A percentile compares a stretch with the other conserved stretches of the same genome.
Evolutionary conservation across 2,113 vertebrate genomes (phyloP).

Genomic region (Triplophysa dalaica): DNA sequence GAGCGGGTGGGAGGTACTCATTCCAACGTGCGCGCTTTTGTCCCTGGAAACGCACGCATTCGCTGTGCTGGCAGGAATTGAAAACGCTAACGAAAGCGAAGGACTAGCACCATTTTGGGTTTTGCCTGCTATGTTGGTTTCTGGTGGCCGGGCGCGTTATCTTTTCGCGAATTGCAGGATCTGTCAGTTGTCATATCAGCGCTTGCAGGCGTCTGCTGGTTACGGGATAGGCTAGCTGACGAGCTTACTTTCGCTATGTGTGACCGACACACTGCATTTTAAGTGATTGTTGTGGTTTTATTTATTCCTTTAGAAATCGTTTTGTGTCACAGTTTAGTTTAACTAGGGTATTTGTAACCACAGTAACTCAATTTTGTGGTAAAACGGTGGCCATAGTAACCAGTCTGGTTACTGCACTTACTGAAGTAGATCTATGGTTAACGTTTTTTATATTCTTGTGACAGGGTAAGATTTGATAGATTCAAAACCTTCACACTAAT

Average conservation of each 20-base stretch:
- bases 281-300: not conserved
- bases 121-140: constrained; percentile 6
- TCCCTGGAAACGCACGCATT: constrained; percentile 5
- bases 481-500: too few relatives aligned
- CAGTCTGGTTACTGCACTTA: too few relatives aligned
- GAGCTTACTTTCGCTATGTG: not conserved
- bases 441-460: too few relatives aligned
- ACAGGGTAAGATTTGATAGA: too few relatives aligned
- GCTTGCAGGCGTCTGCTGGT: not conserved
- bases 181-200: constrained; percentile 27
- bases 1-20: constrained; percentile 10
- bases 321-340: too few relatives aligned
- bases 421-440: too few relatives aligned
- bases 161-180: constrained; percentile 11
- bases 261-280: not conserved
- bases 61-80: constrained; percentile 20
- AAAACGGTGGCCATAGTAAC: too few relatives aligned
- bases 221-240: not conserved
- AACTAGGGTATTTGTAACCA: too few relatives aligned
- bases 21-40: constrained; percentile 34
- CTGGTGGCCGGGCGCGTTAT: constrained; percentile 26
- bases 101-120: constrained; percentile 6
- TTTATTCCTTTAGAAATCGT: not conserved
- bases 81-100: constrained; percentile 23
- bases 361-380: too few relatives aligned